Percentiles rank a stretch among this genome's conserved stretches.
Evolutionary conservation across 2,888 invertebrate species (phyloP).

Genomic region (Rapana venosa): DNA sequence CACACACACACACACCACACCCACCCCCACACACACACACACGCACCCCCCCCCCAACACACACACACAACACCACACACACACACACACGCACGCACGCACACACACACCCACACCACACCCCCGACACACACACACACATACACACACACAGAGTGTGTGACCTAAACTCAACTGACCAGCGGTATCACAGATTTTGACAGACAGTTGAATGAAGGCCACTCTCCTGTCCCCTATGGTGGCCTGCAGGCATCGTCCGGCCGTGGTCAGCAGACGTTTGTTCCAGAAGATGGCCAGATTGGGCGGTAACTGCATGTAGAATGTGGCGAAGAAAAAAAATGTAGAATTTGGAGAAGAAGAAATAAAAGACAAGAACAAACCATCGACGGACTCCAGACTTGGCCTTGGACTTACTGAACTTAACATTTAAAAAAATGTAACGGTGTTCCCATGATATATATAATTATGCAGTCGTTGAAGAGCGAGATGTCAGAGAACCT

Average conservation of each 20-base stretch:
- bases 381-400: not conserved
- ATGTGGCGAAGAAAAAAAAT: too few relatives aligned
- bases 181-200: conserved; percentile 19
- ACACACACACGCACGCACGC: not conserved
- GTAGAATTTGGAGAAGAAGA: not conserved
- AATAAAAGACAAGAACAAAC: not conserved
- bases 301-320: not conserved
- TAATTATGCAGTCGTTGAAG: too few relatives aligned
- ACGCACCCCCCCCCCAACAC: too few relatives aligned
- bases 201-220: conserved; percentile 31
- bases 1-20: too few relatives aligned
- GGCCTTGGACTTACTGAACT: too few relatives aligned
- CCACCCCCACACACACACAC: too few relatives aligned
- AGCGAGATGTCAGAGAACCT: too few relatives aligned
- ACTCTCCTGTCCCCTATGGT: conserved; percentile 1
- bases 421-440: too few relatives aligned
- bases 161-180: not conserved
- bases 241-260: conserved; percentile 17
- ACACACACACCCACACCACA: not conserved
- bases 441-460: not conserved
- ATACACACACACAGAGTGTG: not conserved
- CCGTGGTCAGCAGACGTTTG: conserved; percentile 23
- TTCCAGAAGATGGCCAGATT: conserved; percentile 1
- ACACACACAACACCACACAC: not conserved
- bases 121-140: not conserved